These are phyloP conservation scores for Brachionus angularis DNA, from an alignment of 1,140 invertebrate species.

Conservation along the genomic window DNA sequence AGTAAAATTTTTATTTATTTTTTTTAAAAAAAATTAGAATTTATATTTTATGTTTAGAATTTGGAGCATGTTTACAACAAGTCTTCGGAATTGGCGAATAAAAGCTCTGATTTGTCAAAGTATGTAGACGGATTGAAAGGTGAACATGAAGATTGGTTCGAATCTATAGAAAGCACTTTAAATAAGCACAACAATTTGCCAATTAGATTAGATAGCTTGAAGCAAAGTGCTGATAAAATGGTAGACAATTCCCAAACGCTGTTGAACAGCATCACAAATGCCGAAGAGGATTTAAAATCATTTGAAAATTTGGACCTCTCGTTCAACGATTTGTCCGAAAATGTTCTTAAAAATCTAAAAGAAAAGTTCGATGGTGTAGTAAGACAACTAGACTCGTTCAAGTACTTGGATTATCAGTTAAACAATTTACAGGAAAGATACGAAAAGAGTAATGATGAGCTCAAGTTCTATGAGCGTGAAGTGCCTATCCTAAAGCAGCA, in stretches of 20 bases:
- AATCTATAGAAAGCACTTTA: background rate
- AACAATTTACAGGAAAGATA: background rate
- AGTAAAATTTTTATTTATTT: no score
- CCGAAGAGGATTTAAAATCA: constrained; percentile 1
- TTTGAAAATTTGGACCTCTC: no score
- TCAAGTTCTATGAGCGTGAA: background rate
- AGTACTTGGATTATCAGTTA: background rate
- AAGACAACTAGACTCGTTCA: background rate
- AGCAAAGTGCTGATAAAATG: constrained; percentile 4
- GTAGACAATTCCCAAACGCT: constrained; percentile 26
- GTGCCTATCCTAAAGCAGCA: background rate
- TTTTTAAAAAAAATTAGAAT: no score
- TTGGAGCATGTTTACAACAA: no score
- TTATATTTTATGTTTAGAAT: no score
- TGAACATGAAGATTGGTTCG: constrained; percentile 6
- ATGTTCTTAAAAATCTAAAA: background rate
- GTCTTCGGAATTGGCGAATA: background rate
- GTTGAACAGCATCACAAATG: constrained; percentile 17
- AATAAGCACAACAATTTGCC: background rate
- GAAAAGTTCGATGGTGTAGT: background rate
- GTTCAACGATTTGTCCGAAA: background rate
- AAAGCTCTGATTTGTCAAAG: background rate
- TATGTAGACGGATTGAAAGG: background rate
- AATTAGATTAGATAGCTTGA: background rate
- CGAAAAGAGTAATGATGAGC: background rate